Evolutionary conservation across 2,113 vertebrate genomes (phyloP).

Genomic region (Thunnus maccoyii): DNA sequence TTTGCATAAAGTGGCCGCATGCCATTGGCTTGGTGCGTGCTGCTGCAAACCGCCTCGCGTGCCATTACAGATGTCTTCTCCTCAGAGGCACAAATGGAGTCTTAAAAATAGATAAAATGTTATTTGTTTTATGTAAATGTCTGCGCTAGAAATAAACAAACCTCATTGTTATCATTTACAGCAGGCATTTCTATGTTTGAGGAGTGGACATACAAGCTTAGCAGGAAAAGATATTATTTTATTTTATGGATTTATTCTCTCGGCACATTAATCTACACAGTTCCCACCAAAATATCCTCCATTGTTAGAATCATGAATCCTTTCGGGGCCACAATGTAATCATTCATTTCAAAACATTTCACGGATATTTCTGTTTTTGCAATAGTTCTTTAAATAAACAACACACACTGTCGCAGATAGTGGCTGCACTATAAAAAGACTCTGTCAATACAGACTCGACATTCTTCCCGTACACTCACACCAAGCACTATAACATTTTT

Average conservation of each 20-base stretch:
- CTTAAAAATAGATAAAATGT: constrained; percentile 56
- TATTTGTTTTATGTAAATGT: constrained; percentile 34
- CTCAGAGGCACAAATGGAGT: constrained; percentile 58
- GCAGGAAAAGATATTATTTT: too few species aligned
- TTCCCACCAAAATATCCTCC: neutral
- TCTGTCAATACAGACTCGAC: constrained; percentile 15
- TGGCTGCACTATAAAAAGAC: neutral
- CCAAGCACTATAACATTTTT: constrained; percentile 47
- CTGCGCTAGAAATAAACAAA: neutral
- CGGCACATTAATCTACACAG: neutral
- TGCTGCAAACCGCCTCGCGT: constrained; percentile 86
- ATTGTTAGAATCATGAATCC: neutral
- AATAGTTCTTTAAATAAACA: neutral
- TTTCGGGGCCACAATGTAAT: neutral
- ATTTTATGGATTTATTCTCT: neutral
- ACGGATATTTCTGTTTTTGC: neutral
- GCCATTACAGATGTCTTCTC: constrained; percentile 82
- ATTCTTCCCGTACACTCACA: constrained; percentile 27
- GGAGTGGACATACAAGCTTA: neutral
- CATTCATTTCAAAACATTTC: too few species aligned
- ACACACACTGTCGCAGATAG: neutral
- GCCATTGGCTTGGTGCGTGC: constrained; percentile 85
- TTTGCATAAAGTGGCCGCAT: constrained; percentile 78
- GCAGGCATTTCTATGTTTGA: neutral
- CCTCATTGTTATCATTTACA: neutral